Evolutionary conservation across 2,797 vertebrate species (phyloP).

Genomic region (Heteromormyrus szaboi): DNA sequence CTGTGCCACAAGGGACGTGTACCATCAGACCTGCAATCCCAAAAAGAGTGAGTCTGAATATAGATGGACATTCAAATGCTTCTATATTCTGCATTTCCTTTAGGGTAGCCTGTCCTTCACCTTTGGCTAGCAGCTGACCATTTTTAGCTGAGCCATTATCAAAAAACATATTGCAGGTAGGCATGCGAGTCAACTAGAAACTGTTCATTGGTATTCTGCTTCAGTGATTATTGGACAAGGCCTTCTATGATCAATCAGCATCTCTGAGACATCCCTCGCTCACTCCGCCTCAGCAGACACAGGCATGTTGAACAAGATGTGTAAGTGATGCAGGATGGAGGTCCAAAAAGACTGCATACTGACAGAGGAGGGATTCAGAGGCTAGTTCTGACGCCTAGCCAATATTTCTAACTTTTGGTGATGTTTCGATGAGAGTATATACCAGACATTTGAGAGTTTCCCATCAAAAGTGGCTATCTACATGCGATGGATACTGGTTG

Average conservation of each 20-base stretch:
- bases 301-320: background rate
- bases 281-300: background rate
- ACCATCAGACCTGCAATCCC: background rate
- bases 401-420: background rate
- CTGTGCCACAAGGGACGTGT: background rate
- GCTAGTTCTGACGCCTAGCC: background rate
- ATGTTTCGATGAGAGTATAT: background rate
- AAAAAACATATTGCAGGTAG: background rate
- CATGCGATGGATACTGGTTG: background rate
- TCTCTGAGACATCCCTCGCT: background rate
- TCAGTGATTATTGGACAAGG: background rate
- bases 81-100: background rate
- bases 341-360: background rate
- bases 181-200: background rate
- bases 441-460: background rate
- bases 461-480: background rate
- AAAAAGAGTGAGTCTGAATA: background rate
- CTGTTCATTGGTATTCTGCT: background rate
- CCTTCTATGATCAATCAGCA: background rate
- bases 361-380: background rate
- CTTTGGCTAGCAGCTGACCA: background rate
- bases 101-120: background rate
- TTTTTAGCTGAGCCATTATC: background rate
- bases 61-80: background rate
- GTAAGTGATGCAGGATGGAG: background rate